Percentiles rank a stretch among this genome's conserved stretches.
Conservation (phyloP, 2,888 invertebrate genomes). For the Drosophila atroscutellata region DNA sequence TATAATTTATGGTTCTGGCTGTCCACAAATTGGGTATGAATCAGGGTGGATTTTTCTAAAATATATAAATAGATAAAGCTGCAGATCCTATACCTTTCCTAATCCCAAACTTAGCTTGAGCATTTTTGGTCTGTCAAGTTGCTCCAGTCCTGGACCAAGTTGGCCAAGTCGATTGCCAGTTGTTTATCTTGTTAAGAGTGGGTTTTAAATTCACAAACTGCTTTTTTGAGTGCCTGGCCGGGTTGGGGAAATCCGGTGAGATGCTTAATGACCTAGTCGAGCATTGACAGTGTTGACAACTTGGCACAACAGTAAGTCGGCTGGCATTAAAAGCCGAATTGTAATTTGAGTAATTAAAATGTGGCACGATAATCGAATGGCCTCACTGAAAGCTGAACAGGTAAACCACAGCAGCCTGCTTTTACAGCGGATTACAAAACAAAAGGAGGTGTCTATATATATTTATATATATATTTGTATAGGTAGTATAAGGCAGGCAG, state of each 20-base stretch:
- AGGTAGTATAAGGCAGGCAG: constrained; percentile 62
- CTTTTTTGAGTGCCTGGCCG: constrained; percentile 11
- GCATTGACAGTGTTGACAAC: constrained; percentile 74
- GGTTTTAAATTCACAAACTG: constrained; percentile 57
- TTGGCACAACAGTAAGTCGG: constrained; percentile 60
- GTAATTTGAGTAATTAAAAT: constrained; percentile 80
- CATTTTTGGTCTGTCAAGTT: not conserved
- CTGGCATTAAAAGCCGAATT: constrained; percentile 70
- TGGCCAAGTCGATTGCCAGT: constrained; percentile 51
- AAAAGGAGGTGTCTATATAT: constrained; percentile 44
- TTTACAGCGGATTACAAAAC: constrained; percentile 59
- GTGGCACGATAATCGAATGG: constrained; percentile 78
- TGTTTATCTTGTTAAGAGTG: constrained; percentile 69
- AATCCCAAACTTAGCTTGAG: constrained; percentile 3
- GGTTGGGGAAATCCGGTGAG: not conserved
- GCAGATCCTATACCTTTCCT: not conserved
- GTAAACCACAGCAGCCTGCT: constrained; percentile 42
- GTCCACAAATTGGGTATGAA: too few species aligned
- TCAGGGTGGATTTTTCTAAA: too few species aligned
- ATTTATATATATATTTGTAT: constrained; percentile 28
- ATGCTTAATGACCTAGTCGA: constrained; percentile 74
- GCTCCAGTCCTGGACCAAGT: constrained; percentile 4
- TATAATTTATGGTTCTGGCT: too few species aligned
- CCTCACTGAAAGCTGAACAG: constrained; percentile 27
- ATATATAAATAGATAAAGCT: not conserved